Evolutionary conservation across 2,113 vertebrate species (phyloP), one percentile per base, ranked within the genome.

Genomic region (Phaethon lepturus): DNA sequence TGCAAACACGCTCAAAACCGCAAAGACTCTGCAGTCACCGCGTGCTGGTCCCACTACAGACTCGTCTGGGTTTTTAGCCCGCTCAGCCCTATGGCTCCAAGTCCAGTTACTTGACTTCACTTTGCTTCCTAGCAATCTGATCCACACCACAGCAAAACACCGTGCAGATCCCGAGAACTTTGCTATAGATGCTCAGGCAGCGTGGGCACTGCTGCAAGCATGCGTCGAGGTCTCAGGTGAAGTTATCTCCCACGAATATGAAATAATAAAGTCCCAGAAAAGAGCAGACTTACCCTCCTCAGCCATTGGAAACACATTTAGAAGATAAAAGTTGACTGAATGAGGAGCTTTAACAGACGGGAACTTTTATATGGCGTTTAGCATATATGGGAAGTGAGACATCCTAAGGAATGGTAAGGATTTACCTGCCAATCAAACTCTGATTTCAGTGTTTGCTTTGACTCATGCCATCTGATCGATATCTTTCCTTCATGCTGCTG

Each of bases 251-350:
- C 35, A 2, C 0, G 7, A 17, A 3, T 8, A 38, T 3, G 24
- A 62, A 69, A 71, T 1, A 2, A 44, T 2, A 56, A 81, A 94
- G 55, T 8, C 28, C 20, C 55, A 50, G 25, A 10, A 88, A 80
- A 52, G 26, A 87, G 55, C 76, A 16, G 50, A 95, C 96, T 97
- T 92, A 97, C 96, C 96, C 9, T 74, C 68, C 50, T 97, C 55
- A 97, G 2, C 95, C 95, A 97, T 88, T 23, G 50, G 96, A 97
- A 97, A 77, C 96, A 97, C 96, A 97, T 97, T 94, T 93, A 96
- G 96, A 23, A 95, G 95, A 33, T 42, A 76, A 86, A 95, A 86
- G 88, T 35, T 15, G 10, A 38, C 28, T 8, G 86, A 74, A 77
- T 17, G 94, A 96, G 31, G 59, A 77, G 83, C 83, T 74, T 94